phyloP scores from a whole-genome alignment of 2,113 vertebrate genomes.

The Tragelaphus buxtoni region DNA sequence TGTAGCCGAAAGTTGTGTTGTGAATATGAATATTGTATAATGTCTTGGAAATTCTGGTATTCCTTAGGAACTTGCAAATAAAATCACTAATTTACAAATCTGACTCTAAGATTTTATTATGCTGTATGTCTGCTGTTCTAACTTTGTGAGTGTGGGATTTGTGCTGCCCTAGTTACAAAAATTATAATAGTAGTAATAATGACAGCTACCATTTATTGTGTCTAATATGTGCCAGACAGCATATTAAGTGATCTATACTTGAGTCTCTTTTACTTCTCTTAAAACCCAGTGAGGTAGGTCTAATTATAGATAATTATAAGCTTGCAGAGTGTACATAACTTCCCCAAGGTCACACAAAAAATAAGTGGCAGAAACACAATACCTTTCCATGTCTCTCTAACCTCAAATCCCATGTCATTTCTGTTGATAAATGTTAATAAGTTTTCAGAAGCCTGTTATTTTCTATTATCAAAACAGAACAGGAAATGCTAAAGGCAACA shows the following conservation, averaged over 20 bases:
- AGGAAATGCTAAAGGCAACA: neutral
- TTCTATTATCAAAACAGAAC: conserved; percentile 1
- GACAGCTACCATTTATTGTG: neutral
- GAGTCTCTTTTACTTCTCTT: neutral
- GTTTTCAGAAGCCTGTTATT: neutral
- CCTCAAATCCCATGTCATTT: neutral
- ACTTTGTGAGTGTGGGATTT: neutral
- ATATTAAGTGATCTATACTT: neutral
- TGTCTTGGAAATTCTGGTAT: neutral
- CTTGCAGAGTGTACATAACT: neutral
- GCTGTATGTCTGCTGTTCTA: neutral
- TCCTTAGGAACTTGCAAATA: neutral
- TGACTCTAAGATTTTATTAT: neutral
- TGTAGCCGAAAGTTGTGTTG: neutral
- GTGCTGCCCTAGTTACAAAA: neutral
- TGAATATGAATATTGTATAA: neutral
- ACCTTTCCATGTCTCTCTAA: neutral
- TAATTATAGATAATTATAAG: conserved; percentile 36
- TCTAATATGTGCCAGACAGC: neutral
- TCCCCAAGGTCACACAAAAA: neutral
- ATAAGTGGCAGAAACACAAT: neutral
- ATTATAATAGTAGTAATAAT: neutral
- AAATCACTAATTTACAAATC: neutral
- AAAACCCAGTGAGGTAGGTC: neutral
- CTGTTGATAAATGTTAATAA: neutral